Base-by-base conservation (phyloP, 1,140 invertebrate species). In the Orius insidiosus region DNA sequence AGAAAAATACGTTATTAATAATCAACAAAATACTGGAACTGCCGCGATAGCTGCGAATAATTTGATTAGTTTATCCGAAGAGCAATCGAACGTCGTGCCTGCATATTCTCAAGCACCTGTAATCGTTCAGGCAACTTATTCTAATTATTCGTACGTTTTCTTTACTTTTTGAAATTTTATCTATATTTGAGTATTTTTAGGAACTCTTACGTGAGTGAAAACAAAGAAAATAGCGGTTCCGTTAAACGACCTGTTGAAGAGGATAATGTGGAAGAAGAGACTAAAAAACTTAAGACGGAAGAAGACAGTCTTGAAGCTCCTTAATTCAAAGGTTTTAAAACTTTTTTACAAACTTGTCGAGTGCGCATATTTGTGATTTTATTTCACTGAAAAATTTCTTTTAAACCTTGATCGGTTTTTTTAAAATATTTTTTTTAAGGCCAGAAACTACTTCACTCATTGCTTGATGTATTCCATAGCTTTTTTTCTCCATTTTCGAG, bases 41-140 rank as follows among this genome's bases (percentile, higher is more conserved):
- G 40, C 43, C 13, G 35, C 39, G n/a, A 34, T 49, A 36, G 38
- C 45, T 31, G 47, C 37, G 9, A 49, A 46, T 46, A 45, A 51
- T 47, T 39, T 42, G 30, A 41, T 44, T 13, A 43, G 24, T 10
- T 13, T 42, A 2, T 41, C 31, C 15, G 50, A 49, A 44, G 44
- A 48, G 19, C 40, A 15, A 9, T 11, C 34, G 6, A 2, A 4
- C 3, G n/a, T 19, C 30, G 10, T 31, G 3, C 41, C 46, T 30
- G 10, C 34, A 6, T 46, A 16, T 32, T 47, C 52, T 46, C 49
- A 46, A 30, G 50, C 53, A 10, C 53, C 53, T 35, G 53, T 54
- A 19, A 54, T 54, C 38, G 53, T 54, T 13, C 53, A 54, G 35
- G 35, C 53, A 10, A 45, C 44, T 30, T 54, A 46, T 45, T 46